Evolutionary conservation across 2,888 invertebrate genomes (phyloP), one percentile per base, ranked within the genome.

Genomic region (Microctonus hyperodae): DNA sequence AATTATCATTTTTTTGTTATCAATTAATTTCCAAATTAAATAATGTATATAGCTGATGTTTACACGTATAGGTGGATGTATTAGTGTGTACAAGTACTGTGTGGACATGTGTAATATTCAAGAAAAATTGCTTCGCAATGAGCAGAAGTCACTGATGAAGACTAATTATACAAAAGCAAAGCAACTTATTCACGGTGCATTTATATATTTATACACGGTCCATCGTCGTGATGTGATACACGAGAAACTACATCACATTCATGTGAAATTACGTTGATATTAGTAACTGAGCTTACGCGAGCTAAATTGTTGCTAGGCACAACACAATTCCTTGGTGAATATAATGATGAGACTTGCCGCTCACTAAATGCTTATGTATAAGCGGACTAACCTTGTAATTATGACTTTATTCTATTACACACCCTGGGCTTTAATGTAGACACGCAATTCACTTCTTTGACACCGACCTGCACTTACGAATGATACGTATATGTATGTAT

Each of bases 331-430:
- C 72, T 70, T 68, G 68, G 68, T 64, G 74, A 61, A 35, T 64
- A 70, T 76, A 79, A 78, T 78, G 74, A 77, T 71, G 70, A n/a
- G n/a, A 73, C 75, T 74, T 73, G 4, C 76, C 74, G 55, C 62
- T 28, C 50, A 69, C 71, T 70, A 4, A 20, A 16, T 13, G n/a
- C n/a, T 5, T 13, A 37, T 37, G n/a, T n/a, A 37, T 72, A 70
- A 73, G 71, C 67, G 70, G 61, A 67, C 69, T 69, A 74, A 78
- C 76, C 77, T 79, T 74, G 71, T 80, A 78, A 79, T 80, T 80
- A 80, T 74, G 75, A 72, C 74, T 76, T 74, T 73, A 72, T 77
- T 78, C 78, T 78, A 77, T 77, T 78, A 77, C 72, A 71, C 72
- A 66, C 70, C 68, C 62, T 44, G 68, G 72, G 63, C 56, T 69